phyloP scores from a whole-genome alignment of 1,140 invertebrate genomes.

The Charaxes varanes region DNA sequence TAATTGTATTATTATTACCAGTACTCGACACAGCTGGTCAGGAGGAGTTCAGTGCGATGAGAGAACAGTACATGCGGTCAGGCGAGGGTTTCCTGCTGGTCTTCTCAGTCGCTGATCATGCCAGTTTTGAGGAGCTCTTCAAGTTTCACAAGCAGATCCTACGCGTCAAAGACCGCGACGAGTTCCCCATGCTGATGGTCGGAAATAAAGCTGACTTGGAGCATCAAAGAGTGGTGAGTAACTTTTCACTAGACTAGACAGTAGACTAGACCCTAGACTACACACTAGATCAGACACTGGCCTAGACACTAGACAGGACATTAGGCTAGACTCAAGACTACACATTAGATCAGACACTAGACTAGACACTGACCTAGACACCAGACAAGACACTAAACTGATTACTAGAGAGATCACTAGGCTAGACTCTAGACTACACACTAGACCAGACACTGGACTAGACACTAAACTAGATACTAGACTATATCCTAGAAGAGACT shows the following conservation, averaged over 20 bases:
- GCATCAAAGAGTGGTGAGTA: constrained; percentile 86
- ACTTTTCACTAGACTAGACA: constrained; percentile 6
- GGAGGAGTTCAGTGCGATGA: constrained; percentile 98
- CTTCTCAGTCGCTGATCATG: constrained; percentile 94
- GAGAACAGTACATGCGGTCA: constrained; percentile 96
- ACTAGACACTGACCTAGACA: too few relatives aligned
- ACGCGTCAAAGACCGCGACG: constrained; percentile 93
- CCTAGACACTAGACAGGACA: too few relatives aligned
- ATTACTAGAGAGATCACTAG: too few relatives aligned
- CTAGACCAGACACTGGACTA: too few relatives aligned
- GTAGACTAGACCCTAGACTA: too few relatives aligned
- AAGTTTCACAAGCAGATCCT: constrained; percentile 97
- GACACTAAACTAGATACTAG: too few relatives aligned
- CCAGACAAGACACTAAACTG: too few relatives aligned
- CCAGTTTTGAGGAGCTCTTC: constrained; percentile 94
- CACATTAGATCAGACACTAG: too few relatives aligned
- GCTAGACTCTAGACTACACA: too few relatives aligned
- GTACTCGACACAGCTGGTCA: constrained; percentile 98
- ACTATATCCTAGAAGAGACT: too few relatives aligned
- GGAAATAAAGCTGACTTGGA: constrained; percentile 98
- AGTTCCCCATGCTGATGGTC: constrained; percentile 97
- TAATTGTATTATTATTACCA: constrained; percentile 36
- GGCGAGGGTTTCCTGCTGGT: constrained; percentile 97
- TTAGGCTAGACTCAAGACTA: too few relatives aligned
- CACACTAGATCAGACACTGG: too few relatives aligned